Base-by-base conservation (phyloP, 2,797 vertebrate genomes). In the Takifugu rubripes region DNA sequence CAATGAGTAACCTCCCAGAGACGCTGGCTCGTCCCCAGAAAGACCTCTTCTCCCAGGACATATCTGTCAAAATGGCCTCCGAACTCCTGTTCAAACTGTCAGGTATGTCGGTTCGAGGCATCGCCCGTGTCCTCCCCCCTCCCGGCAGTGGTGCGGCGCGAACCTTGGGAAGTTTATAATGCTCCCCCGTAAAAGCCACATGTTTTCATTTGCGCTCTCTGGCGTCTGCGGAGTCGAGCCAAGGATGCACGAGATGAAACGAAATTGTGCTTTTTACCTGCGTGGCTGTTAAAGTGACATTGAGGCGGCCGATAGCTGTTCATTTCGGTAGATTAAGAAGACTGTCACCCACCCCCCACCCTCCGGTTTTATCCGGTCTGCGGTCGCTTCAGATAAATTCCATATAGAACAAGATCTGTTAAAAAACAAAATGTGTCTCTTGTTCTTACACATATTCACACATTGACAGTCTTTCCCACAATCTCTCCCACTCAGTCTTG, bases 61-160 rank as follows among this genome's bases (percentile, higher is more conserved):
- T 99, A 90, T 98, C 97, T 7, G 97, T 99, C 89, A 99, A 99
- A 92, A 98, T 98, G 97, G 97, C 97, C 71, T 99, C 97, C 0
- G 96, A 99, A 86, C 94, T 99, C 50, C 93, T 99, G 84, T 99
- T 97, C 88, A 95, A 99, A 79, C 85, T 99, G 72, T 99, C 97
- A 85, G 97, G 97, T 99, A 76, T 24, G 82, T 68, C 60, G 21
- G 52, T 50, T 48, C 53, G 47, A 65, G 26, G 50, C 48, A 14
- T 31, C 51, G 45, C 47, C 53, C 50, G 56, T 49, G 27, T 49
- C 59, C 9, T 46, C 44, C 53, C 3, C 10, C 45, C 54, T 40
- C 42, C 47, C 47, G 29, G 56, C 55, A 51, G 40, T 53, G 8
- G 47, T 3, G 6, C n/a, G 7, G 27, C 55, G 48, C 71, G 71